Percentiles rank a stretch among this genome's conserved stretches.
Conservation (phyloP, 2,888 invertebrate species). For the Xestia ashworthii region DNA sequence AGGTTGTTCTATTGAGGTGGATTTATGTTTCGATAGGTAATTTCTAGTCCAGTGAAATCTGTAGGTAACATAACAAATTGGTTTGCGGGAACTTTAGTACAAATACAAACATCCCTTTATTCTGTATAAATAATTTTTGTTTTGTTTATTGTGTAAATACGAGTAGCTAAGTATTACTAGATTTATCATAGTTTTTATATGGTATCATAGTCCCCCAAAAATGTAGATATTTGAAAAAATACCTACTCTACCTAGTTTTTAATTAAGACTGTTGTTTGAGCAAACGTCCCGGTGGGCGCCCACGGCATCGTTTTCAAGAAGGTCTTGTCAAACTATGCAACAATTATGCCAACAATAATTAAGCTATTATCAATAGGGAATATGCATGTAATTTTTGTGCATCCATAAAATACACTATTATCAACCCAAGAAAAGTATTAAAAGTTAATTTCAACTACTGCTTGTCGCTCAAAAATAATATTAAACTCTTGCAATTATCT, state of each 20-base stretch:
- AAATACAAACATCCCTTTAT: background rate
- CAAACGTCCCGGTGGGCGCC: background rate
- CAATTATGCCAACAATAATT: too few species aligned
- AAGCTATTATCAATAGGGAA: too few species aligned
- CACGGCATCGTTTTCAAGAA: background rate
- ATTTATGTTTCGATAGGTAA: conserved; percentile 11
- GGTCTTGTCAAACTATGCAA: too few species aligned
- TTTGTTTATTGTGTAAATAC: too few species aligned
- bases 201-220: background rate
- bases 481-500: too few species aligned
- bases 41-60: background rate
- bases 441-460: too few species aligned
- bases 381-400: too few species aligned
- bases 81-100: background rate
- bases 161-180: background rate
- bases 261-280: background rate
- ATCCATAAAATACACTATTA: too few species aligned
- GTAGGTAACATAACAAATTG: background rate
- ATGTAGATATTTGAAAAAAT: background rate
- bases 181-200: background rate
- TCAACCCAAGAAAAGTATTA: too few species aligned
- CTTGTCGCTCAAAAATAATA: too few species aligned
- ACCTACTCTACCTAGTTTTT: background rate
- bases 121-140: too few species aligned
- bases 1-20: conserved; percentile 5